phyloP scores from a whole-genome alignment of 2,797 vertebrate species.

The Cryptoprocta ferox region DNA sequence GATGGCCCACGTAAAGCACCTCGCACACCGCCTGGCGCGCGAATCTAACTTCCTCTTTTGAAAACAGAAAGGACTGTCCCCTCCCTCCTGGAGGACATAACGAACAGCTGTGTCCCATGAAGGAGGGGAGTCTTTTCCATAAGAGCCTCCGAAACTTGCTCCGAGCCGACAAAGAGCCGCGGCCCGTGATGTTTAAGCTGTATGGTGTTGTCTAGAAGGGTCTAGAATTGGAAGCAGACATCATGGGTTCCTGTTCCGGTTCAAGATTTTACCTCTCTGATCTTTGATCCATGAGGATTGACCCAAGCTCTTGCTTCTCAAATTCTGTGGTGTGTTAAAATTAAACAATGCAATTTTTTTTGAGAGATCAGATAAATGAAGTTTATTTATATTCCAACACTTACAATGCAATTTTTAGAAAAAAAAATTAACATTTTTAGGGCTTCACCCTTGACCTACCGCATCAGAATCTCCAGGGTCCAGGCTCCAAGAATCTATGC shows the following conservation, averaged over 20 bases:
- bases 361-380: no score
- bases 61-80: background rate
- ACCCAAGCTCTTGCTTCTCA: background rate
- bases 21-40: background rate
- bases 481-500: background rate
- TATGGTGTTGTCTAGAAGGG: accelerated
- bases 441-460: background rate
- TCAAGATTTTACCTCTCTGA: background rate
- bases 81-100: background rate
- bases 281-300: background rate
- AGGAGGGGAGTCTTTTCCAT: background rate
- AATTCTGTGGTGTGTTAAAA: background rate
- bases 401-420: no score
- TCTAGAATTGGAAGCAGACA: background rate
- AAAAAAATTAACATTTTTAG: background rate
- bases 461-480: background rate
- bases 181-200: accelerated
- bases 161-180: background rate
- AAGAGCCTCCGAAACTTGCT: background rate
- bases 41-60: background rate
- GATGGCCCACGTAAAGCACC: no score
- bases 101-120: background rate
- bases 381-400: no score
- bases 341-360: background rate
- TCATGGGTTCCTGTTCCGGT: background rate